These are phyloP conservation scores for Oncorhynchus masou DNA, from an alignment of 2,113 vertebrate genomes.

Conservation along the genomic window DNA sequence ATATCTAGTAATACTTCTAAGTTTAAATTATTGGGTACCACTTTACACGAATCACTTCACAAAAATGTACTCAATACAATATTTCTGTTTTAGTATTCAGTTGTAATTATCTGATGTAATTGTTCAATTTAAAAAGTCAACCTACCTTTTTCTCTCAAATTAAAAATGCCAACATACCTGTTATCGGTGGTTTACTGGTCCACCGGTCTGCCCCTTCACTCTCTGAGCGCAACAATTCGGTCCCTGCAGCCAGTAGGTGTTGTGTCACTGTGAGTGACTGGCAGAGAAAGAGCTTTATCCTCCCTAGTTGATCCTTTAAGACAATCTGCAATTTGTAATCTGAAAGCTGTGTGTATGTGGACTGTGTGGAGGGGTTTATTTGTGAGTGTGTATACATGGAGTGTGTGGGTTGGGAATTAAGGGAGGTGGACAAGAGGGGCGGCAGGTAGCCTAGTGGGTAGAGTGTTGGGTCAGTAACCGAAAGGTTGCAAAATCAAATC, in stretches of 20 bases:
- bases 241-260: constrained; percentile 12
- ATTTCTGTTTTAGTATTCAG: not conserved
- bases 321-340: constrained; percentile 69
- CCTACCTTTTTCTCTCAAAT: constrained; percentile 16
- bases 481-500: no score
- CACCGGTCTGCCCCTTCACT: constrained; percentile 26
- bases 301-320: constrained; percentile 70
- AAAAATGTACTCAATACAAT: not conserved
- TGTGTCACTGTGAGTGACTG: constrained; percentile 23
- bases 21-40: no score
- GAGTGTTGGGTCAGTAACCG: no score
- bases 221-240: constrained; percentile 23
- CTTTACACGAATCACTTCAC: no score
- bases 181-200: constrained; percentile 27
- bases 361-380: constrained; percentile 17
- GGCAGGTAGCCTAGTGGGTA: no score
- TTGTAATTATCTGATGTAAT: not conserved
- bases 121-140: not conserved
- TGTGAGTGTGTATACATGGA: constrained; percentile 16
- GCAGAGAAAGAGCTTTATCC: constrained; percentile 65
- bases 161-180: constrained; percentile 4
- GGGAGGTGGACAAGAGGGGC: not conserved
- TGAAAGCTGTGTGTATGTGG: constrained; percentile 51
- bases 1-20: no score
- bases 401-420: not conserved